Evolutionary conservation across 2,797 vertebrate species (phyloP).

Genomic region (Coracias cyanogaster): DNA sequence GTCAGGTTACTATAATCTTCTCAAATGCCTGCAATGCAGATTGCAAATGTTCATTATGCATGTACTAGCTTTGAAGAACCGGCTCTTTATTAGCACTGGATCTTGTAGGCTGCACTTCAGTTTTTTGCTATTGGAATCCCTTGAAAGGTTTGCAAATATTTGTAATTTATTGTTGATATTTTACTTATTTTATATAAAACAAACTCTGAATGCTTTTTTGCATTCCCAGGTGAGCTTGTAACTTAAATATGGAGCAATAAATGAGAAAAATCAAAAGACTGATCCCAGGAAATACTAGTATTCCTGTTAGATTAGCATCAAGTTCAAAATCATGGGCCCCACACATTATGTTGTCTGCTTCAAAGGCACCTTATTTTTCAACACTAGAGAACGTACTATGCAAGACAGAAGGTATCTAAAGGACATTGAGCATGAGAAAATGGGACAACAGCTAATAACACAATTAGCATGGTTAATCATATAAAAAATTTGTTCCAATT

Average conservation of each 20-base stretch:
- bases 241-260: background rate
- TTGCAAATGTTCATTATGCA: background rate
- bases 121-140: background rate
- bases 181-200: background rate
- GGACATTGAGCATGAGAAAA: background rate
- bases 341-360: background rate
- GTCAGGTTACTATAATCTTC: background rate
- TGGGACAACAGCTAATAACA: background rate
- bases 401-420: background rate
- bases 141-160: constrained; percentile 9
- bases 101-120: background rate
- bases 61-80: background rate
- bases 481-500: background rate
- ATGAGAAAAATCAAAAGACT: background rate
- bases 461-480: background rate
- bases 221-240: background rate
- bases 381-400: background rate
- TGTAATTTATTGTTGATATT: background rate
- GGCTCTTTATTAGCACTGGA: background rate
- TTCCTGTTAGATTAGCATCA: background rate
- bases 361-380: background rate
- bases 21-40: background rate
- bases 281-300: background rate
- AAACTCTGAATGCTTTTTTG: background rate
- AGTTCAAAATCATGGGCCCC: background rate